Evolutionary conservation across 2,113 vertebrate species (phyloP).

Genomic region (Aphyosemion australe): DNA sequence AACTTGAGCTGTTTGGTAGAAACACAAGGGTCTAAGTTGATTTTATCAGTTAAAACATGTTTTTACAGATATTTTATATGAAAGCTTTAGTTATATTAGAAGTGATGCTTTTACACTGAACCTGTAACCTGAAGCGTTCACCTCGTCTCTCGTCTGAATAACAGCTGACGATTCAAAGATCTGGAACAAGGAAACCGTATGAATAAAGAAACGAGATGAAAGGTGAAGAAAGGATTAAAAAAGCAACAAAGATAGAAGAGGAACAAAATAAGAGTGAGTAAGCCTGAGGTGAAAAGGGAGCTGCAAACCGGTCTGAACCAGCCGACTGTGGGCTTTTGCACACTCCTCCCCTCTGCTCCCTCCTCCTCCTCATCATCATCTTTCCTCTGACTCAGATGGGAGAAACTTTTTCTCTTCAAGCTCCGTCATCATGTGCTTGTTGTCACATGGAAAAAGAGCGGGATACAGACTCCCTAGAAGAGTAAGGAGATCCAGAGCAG

Average conservation of each 20-base stretch:
- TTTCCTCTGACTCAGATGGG: conserved; percentile 63
- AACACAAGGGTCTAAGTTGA: too few relatives aligned
- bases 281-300: conserved; percentile 32
- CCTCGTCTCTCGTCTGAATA: too few relatives aligned
- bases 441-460: conserved; percentile 64
- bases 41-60: too few relatives aligned
- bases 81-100: too few relatives aligned
- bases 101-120: too few relatives aligned
- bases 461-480: conserved; percentile 54
- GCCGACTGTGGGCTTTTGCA: conserved; percentile 61
- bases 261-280: conserved; percentile 20
- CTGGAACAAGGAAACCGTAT: background rate
- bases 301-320: conserved; percentile 79
- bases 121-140: too few relatives aligned
- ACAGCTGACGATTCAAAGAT: background rate
- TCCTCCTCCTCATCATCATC: conserved; percentile 47
- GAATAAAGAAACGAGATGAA: background rate
- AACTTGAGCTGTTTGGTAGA: too few relatives aligned
- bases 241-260: conserved; percentile 4
- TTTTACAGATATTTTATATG: too few relatives aligned
- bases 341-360: conserved; percentile 33
- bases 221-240: background rate
- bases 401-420: conserved; percentile 59
- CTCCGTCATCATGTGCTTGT: conserved; percentile 65
- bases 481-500: conserved; percentile 53